Evolutionary conservation across 1,140 invertebrate genomes (phyloP), one percentile per base, ranked within the genome.

Genomic region (Tetramorium simillimum): DNA sequence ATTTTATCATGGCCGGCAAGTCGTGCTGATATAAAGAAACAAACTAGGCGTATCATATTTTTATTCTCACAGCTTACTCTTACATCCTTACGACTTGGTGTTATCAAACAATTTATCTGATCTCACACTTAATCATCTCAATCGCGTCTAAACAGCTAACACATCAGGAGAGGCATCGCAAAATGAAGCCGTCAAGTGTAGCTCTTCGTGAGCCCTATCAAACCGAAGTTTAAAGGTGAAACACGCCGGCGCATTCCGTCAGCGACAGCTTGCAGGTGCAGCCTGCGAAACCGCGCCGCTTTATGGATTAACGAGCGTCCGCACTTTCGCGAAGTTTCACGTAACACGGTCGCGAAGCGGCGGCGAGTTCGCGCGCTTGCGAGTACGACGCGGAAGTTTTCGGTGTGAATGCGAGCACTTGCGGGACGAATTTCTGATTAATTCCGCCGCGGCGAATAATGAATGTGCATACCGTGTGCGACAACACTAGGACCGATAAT

Each of bases 251-350:
- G 70, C 73, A 21, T 77, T 62, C 81, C 65, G 76, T 70, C 18
- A 73, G 21, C 80, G 85, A 90, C 86, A 90, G 75, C 75, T 67
- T 33, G 58, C 70, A 80, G 86, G 67, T 89, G 69, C n/a, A 63
- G 60, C 18, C 9, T 63, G 28, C 58, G 53, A 88, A 77, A 72
- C 49, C 63, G 73, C 72, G 87, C 37, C 33, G 87, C 85, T 90
- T 90, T 86, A 90, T 82, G 73, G 87, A 89, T 89, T 89, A 87
- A 90, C 87, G 86, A 78, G 65, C 40, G 88, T 37, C 69, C 70
- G 46, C 75, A 51, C 65, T 89, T 78, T 73, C 51, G 24, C 49
- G 0, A 85, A 85, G 73, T 90, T 89, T 51, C 78, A 63, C 14
- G 37, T 53, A 73, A 7, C 60, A 63, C 58, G 37, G 40, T 62